Evolutionary conservation across 1,140 invertebrate species (phyloP), one percentile per base, ranked within the genome.

Genomic region (Patella vulgata): DNA sequence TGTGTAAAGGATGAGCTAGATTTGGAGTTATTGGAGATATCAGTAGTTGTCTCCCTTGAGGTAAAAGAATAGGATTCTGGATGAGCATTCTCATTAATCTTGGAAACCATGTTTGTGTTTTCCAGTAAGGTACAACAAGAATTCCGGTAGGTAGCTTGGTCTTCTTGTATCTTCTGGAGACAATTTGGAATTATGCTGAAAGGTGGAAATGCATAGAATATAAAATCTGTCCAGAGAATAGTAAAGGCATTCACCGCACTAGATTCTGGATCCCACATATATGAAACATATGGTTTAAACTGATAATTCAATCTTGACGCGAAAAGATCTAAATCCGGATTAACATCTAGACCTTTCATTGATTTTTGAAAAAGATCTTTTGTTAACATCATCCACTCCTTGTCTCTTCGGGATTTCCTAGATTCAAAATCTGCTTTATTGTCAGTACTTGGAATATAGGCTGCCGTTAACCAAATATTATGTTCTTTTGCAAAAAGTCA

Each of bases 211-310:
- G 48, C 40, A 57, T 58, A 68, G 31, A 44, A 58, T 14, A 30
- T 47, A 50, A 28, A 44, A 19, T 31, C 31, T 19, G 2, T 54
- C 63, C 67, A 66, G 0, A 0, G 27, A 14, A 70, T 33, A 25
- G 59, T 43, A 58, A 70, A 73, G 19, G 70, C 59, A 62, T 73
- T 58, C 21, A 67, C 52, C 40, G 62, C 64, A 28, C 62, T 17
- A n/a, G 68, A 59, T 30, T 44, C 17, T 12, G 61, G 58, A 33
- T 73, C 68, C 23, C 58, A 48, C 47, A 8, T 33, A 19, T 19
- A 68, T 19, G 65, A 60, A 5, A 71, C 48, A 59, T 66, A 71
- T 2, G 3, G 4, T 42, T 47, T 1, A 12, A 63, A 14, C 47
- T 67, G 47, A 21, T 53, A 28, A 50, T 71, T 74, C 28, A 61